Evolutionary conservation across 2,888 invertebrate species (phyloP).

Genomic region (Tanytarsus gracilentus): DNA sequence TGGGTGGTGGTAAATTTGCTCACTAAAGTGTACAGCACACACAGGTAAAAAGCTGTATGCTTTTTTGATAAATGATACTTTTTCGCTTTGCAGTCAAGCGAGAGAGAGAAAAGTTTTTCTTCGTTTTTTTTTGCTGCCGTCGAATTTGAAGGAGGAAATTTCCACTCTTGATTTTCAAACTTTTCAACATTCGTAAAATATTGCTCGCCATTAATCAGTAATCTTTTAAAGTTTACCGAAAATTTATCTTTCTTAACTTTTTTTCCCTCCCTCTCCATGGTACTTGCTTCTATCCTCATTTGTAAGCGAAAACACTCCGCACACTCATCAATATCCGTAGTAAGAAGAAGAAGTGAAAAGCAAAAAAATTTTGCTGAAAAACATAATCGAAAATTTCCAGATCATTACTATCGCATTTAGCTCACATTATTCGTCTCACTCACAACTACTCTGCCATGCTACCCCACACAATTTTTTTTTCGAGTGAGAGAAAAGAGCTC

Average conservation of each 20-base stretch:
- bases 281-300: neutral
- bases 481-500: neutral
- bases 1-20: no score
- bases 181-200: constrained; percentile 14
- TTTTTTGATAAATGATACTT: constrained; percentile 11
- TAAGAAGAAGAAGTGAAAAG: neutral
- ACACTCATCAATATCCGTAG: neutral
- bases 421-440: constrained; percentile 11
- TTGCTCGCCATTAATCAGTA: constrained; percentile 13
- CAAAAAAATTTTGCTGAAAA: neutral
- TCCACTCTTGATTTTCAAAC: constrained; percentile 13
- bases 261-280: neutral
- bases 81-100: neutral
- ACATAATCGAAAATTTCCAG: constrained; percentile 13
- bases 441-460: neutral
- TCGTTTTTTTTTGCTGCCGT: neutral
- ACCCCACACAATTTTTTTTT: neutral
- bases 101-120: neutral
- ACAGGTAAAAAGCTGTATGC: neutral
- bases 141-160: neutral
- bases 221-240: constrained; percentile 10
- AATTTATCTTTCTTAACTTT: constrained; percentile 13
- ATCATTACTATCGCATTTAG: constrained; percentile 15
- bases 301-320: neutral
- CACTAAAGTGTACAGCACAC: neutral